Conservation (phyloP, 2,888 invertebrate species). For the Gastracanthus pulcherrimus region DNA sequence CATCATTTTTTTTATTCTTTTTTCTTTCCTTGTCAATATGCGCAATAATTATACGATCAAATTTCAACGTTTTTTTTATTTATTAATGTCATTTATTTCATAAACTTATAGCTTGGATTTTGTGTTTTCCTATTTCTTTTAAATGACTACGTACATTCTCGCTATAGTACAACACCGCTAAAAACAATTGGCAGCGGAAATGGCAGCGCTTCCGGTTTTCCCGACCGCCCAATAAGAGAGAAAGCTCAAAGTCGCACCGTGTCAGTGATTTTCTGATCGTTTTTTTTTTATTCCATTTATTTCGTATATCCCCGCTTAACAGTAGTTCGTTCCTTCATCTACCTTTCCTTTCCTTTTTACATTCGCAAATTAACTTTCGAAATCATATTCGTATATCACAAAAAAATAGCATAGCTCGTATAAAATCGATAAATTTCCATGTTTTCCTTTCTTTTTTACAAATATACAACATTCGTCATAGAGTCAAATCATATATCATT, state of each 20-base stretch:
- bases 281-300: too few relatives aligned
- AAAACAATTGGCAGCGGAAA: slow-evolving; percentile 59
- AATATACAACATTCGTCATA: slow-evolving; percentile 51
- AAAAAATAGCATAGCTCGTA: slow-evolving; percentile 49
- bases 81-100: slow-evolving; percentile 10
- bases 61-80: slow-evolving; percentile 31
- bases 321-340: slow-evolving; percentile 6
- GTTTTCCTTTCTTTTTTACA: slow-evolving; percentile 47
- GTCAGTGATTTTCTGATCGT: slow-evolving; percentile 22
- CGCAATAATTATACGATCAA: slow-evolving; percentile 46
- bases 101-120: neutral
- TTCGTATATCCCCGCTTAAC: slow-evolving; percentile 15
- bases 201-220: slow-evolving; percentile 58
- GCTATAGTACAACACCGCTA: slow-evolving; percentile 58
- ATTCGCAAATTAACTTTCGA: slow-evolving; percentile 38
- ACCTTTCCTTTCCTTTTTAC: slow-evolving; percentile 12
- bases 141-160: slow-evolving; percentile 57
- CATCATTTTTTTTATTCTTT: slow-evolving; percentile 10
- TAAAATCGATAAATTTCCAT: slow-evolving; percentile 48
- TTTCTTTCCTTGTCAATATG: slow-evolving; percentile 23
- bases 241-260: slow-evolving; percentile 38
- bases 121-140: slow-evolving; percentile 28
- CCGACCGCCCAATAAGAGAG: slow-evolving; percentile 54
- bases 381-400: slow-evolving; percentile 47
- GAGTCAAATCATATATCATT: slow-evolving; percentile 26